Base-by-base conservation (phyloP, 2,113 vertebrate species). In the Nannospalax galili region DNA sequence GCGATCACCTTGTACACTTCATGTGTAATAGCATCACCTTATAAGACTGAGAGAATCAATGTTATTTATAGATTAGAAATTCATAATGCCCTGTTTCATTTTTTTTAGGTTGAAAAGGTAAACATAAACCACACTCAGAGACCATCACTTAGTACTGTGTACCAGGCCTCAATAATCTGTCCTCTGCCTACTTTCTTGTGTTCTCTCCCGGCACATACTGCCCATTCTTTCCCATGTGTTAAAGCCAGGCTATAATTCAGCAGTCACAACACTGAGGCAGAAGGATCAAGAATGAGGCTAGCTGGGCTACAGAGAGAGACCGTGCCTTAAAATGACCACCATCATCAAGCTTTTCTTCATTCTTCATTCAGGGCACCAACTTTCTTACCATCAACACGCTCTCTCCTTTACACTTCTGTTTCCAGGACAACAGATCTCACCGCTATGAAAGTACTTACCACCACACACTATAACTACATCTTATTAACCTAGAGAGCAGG, bases 91-190 rank as follows among this genome's bases (percentile, higher is more conserved):
- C 65, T 88, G 35, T n/a, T 77, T 90, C 75, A 77, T 90, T 91
- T 74, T 85, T 85, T 87, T 60, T 88, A 88, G n/a, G 40, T 78
- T 96, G 78, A 80, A 90, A 90, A n/a, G 93, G 42, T 62, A 89
- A 91, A 93, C 40, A 73, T 24, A 95, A 90, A 84, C 32, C 1
- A 16, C 64, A 88, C 52, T 78, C 26, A 84, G 58, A 87, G 65
- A 79, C n/a, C 12, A 90, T 20, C 40, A 84, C 42, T 64, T 88
- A 87, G 65, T 52, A 84, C 40, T 88, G 7, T 52, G 32, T 15
- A 86, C 12, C 37, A 40, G 65, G 58, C 52, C 74, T 58, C 15
- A 35, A 20, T 52, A 5, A 92, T 62, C 78, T 72, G 60, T 52
- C 37, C 40, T 78, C 81, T 60, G 45, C 30, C 81, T 42, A 58